Percentiles rank a stretch among this genome's conserved stretches.
phyloP scores from a whole-genome alignment of 2,113 vertebrate species.

The Thinocorus orbignyianus region DNA sequence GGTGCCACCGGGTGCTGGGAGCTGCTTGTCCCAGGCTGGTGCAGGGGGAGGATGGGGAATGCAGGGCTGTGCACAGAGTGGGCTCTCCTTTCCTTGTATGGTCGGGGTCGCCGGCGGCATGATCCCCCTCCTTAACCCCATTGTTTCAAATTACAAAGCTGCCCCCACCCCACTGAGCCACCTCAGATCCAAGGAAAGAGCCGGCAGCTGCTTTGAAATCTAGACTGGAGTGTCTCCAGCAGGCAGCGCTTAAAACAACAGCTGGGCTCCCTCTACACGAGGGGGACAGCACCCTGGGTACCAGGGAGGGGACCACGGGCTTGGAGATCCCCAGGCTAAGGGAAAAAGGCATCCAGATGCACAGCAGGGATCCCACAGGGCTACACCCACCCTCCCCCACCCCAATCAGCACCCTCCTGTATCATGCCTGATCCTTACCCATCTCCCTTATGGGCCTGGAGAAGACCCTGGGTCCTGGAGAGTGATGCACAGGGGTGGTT shows the following conservation, averaged over 20 bases:
- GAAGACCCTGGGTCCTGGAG: background rate
- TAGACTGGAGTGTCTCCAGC: constrained; percentile 39
- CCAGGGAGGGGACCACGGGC: background rate
- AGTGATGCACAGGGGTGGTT: background rate
- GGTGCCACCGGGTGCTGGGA: background rate
- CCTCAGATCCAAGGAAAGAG: constrained; percentile 3
- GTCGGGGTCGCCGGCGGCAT: fast-evolving
- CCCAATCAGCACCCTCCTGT: background rate
- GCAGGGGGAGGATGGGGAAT: background rate
- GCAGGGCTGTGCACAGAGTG: background rate
- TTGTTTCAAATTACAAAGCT: constrained; percentile 68
- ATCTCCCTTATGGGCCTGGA: background rate
- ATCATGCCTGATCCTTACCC: fast-evolving
- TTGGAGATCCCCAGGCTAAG: background rate
- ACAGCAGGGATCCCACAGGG: background rate
- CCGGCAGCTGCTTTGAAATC: constrained; percentile 58
- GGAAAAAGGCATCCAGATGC: background rate
- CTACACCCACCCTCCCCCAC: too few species aligned
- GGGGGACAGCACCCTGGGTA: background rate
- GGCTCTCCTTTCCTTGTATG: constrained; percentile 3
- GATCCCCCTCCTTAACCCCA: background rate
- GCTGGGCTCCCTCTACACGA: background rate
- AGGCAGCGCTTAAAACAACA: constrained; percentile 30
- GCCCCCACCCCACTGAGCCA: constrained; percentile 8
- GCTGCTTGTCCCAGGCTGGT: background rate